Conservation (phyloP, 2,888 invertebrate species). For the Drosophila histrio region DNA sequence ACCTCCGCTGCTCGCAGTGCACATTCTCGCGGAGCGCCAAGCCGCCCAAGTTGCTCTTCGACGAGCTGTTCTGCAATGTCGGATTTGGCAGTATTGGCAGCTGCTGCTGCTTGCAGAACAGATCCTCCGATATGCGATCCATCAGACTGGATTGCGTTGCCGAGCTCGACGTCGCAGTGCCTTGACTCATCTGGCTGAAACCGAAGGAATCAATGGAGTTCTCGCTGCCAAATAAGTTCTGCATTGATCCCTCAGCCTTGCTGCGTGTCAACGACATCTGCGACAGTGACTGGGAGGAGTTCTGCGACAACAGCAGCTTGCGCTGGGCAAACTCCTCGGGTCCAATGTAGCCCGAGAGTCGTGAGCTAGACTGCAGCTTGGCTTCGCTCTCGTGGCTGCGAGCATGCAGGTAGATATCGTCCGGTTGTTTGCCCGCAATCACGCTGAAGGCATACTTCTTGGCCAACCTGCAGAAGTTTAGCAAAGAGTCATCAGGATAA, state of each 20-base stretch:
- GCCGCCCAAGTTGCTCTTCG: constrained; percentile 82
- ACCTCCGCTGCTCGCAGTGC: constrained; percentile 79
- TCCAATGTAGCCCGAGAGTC: constrained; percentile 81
- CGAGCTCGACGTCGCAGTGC: constrained; percentile 39
- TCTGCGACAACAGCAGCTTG: constrained; percentile 63
- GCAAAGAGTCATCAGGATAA: neutral
- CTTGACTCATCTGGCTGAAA: constrained; percentile 69
- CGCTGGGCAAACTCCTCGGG: constrained; percentile 82
- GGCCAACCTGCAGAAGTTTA: constrained; percentile 85
- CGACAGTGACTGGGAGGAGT: constrained; percentile 35
- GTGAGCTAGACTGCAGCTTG: constrained; percentile 66
- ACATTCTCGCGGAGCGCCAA: constrained; percentile 82
- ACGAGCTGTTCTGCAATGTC: constrained; percentile 81
- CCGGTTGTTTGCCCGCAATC: constrained; percentile 87
- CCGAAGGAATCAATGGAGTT: constrained; percentile 79
- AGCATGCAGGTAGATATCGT: constrained; percentile 86
- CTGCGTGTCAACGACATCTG: constrained; percentile 41
- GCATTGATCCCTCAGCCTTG: constrained; percentile 47
- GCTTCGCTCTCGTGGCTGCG: constrained; percentile 75
- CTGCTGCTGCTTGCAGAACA: constrained; percentile 45
- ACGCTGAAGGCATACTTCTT: constrained; percentile 88
- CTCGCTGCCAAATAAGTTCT: constrained; percentile 74
- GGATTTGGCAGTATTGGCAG: constrained; percentile 71
- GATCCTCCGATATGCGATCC: constrained; percentile 65
- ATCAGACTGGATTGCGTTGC: constrained; percentile 65